A percentile compares a stretch with the other conserved stretches of the same genome.
phyloP scores from a whole-genome alignment of 1,140 invertebrate species.

The Stegodyphus dumicola region DNA sequence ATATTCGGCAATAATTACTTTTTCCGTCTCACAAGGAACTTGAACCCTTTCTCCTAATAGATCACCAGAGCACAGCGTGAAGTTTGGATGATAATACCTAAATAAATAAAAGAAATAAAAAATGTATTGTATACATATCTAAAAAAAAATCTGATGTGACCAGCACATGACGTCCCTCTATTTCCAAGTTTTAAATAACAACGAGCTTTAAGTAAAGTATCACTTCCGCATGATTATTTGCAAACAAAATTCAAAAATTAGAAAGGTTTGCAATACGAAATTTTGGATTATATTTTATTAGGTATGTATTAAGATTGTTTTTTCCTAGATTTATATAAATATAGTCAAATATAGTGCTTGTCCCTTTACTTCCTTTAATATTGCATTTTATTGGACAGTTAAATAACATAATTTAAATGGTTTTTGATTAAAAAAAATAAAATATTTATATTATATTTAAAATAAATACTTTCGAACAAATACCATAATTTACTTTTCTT shows the following conservation, averaged over 20 bases:
- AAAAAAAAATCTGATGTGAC: background rate
- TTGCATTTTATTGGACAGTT: too few relatives aligned
- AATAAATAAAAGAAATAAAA: conserved; percentile 17
- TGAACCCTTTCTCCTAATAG: conserved; percentile 71
- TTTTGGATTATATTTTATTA: too few relatives aligned
- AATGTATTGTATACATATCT: background rate
- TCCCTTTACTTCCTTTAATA: too few relatives aligned
- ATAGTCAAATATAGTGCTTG: background rate
- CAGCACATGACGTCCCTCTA: background rate
- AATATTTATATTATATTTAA: too few relatives aligned
- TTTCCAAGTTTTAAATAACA: background rate
- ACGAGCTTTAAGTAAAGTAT: too few relatives aligned
- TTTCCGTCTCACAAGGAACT: conserved; percentile 72
- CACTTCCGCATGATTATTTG: too few relatives aligned
- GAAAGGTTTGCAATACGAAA: background rate
- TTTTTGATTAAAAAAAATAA: too few relatives aligned
- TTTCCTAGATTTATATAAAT: background rate
- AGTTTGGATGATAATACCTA: conserved; percentile 73
- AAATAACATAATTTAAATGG: too few relatives aligned
- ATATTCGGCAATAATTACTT: conserved; percentile 73
- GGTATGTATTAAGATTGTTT: background rate
- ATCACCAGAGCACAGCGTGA: conserved; percentile 72
- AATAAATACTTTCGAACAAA: too few relatives aligned
- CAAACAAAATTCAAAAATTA: background rate
- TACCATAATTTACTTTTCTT: too few relatives aligned